phyloP scores from a whole-genome alignment of 2,797 vertebrate genomes.

The Chloroceryle inda region DNA sequence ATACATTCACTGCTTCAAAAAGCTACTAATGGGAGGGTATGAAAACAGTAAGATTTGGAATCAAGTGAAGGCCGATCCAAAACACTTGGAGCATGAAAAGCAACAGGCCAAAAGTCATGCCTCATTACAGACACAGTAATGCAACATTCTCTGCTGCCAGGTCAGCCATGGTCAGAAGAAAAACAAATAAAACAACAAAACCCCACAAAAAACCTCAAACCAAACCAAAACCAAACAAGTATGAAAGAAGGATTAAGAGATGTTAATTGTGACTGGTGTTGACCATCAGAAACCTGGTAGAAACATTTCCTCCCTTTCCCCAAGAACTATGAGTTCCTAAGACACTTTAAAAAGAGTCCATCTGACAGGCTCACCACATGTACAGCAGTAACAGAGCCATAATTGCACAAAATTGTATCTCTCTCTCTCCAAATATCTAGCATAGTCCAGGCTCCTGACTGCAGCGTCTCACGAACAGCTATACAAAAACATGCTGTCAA shows the following conservation, averaged over 20 bases:
- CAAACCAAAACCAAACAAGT: no score
- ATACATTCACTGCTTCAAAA: slow-evolving; percentile 4
- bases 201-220: no score
- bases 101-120: not conserved
- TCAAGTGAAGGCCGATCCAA: not conserved
- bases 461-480: not conserved
- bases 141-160: not conserved
- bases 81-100: not conserved
- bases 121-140: not conserved
- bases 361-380: not conserved
- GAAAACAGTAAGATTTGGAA: not conserved
- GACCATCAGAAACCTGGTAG: not conserved
- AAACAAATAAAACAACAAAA: no score
- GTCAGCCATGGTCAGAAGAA: not conserved
- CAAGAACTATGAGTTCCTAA: not conserved
- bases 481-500: not conserved
- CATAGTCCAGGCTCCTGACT: not conserved
- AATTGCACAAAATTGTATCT: not conserved
- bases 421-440: not conserved
- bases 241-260: not conserved
- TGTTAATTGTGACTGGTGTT: not conserved
- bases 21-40: not conserved
- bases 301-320: not conserved
- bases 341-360: not conserved
- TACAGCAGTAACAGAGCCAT: not conserved